Base-by-base conservation (phyloP, 1,140 invertebrate genomes). In the Drosophila sucinea region DNA sequence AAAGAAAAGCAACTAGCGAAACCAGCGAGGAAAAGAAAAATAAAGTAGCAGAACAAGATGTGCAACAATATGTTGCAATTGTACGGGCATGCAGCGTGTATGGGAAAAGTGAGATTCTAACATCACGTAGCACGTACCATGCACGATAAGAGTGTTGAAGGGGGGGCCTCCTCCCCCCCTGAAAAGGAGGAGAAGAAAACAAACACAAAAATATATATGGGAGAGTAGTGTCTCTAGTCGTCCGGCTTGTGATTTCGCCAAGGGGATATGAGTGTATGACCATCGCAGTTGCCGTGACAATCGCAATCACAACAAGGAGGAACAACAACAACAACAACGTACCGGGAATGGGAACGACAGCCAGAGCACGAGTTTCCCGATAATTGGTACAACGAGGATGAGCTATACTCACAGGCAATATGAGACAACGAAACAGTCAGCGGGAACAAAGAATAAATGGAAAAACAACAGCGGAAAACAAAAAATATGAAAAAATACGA, bases 41-140 rank as follows among this genome's bases (percentile, higher is more conserved):
- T 10, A 51, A 51, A 7, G 35, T 8, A 32, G 58, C 25, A 64
- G 40, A 74, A 56, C 51, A 76, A 68, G 47, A 65, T 70, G 69
- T 47, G 69, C 76, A 77, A 89, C 84, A 87, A 79, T 87, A 80
- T 87, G 83, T 87, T 82, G 65, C 67, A 77, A 83, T 89, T 80
- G 70, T 74, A 51, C 77, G 70, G 55, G 33, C 57, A 17, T 17
- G 17, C 17, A 77, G 84, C 58, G 55, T 77, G 57, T 68, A 60
- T 73, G 73, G 69, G 70, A 83, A 77, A 71, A 86, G 79, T 79
- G 76, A 77, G 77, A 71, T 82, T 79, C 72, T 79, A 81, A 71
- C 79, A 87, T 69, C 83, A 82, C 69, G 76, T 81, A 74, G 61
- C 23, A 65, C 56, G 65, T 58, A 57, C 70, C 44, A 47, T 35